Base-by-base conservation (phyloP, 2,113 vertebrate genomes). In the Pluvialis apricaria region DNA sequence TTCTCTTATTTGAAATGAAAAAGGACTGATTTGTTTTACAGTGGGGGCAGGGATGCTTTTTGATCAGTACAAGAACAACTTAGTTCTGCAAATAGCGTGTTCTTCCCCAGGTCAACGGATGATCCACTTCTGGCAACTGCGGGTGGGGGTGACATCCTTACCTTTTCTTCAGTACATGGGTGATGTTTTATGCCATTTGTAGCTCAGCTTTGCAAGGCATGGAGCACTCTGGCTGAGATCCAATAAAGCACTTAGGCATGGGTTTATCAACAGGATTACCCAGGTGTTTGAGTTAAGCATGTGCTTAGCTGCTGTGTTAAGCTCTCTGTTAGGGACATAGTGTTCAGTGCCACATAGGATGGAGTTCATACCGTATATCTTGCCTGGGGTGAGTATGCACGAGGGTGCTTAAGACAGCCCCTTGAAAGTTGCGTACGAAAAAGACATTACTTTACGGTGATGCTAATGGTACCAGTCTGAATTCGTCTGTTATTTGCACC, bases 281-380 rank as follows among this genome's bases (percentile, higher is more conserved):
- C 95, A 97, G 94, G 95, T 96, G 97, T 95, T 97, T 91, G 95
- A 96, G 84, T 24, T 96, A 52, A 96, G 96, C 94, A 88, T 34
- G 95, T 91, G 96, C 94, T 91, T 5, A 70, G 92, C 92, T 69
- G 94, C 49, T 12, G 83, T 38, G 69, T 40, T 71, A 13, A 78
- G 73, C 58, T 42, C 66, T 77, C 58, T 4, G 89, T 25, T 13
- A 51, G 84, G 95, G 78, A 92, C 93, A 38, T 13, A 2, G 80
- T 21, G 91, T 91, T 97, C 83, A 17, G 72, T 6, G 86, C 62
- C 62, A 2, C 91, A 21, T 0, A 44, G 87, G 71, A 82, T 11
- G 70, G 71, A 22, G 91, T 11, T 65, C 70, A 42, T 26, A 18
- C 83, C 1, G 0, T 38, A 2, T 13, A 47, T 70, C 92, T 65